These are phyloP conservation scores for Aphodius sticticus DNA, from an alignment of 2,888 invertebrate genomes.

Conservation along the genomic window DNA sequence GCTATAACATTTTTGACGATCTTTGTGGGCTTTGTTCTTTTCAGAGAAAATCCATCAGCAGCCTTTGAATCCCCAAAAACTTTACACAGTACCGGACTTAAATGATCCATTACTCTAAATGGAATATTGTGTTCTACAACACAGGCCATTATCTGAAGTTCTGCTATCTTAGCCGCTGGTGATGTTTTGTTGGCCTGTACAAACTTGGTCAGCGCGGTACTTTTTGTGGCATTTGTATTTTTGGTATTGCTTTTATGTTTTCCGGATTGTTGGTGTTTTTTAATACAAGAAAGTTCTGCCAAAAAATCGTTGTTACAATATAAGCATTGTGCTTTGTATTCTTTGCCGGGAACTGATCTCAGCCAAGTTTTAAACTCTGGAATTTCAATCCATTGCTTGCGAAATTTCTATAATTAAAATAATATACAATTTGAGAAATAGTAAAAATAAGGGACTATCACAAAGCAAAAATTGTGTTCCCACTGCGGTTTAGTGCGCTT, in stretches of 20 bases:
- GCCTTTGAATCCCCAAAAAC: constrained; percentile 16
- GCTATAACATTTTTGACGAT: constrained; percentile 7
- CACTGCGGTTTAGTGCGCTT: too few relatives aligned
- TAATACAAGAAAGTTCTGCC: background rate
- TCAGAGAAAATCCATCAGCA: constrained; percentile 8
- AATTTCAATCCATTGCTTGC: too few relatives aligned
- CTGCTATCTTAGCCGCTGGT: constrained; percentile 29
- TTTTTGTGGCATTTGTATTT: background rate
- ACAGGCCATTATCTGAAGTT: constrained; percentile 46
- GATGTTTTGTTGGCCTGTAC: background rate
- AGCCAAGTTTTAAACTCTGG: too few relatives aligned
- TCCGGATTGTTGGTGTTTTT: background rate
- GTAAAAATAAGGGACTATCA: too few relatives aligned
- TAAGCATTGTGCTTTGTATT: constrained; percentile 8
- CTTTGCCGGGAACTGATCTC: too few relatives aligned
- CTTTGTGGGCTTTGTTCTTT: constrained; percentile 6
- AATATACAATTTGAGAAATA: too few relatives aligned
- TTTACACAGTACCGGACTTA: background rate
- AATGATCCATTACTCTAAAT: constrained; percentile 44
- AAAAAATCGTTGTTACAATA: constrained; percentile 7
- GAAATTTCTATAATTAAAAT: too few relatives aligned
- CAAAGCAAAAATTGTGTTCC: too few relatives aligned
- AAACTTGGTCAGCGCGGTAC: background rate
- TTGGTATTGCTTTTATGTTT: background rate
- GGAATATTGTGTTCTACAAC: constrained; percentile 49